A percentile compares a stretch with the other conserved stretches of the same genome.
phyloP scores from a whole-genome alignment of 2,888 invertebrate species.

The Phasia obesa region DNA sequence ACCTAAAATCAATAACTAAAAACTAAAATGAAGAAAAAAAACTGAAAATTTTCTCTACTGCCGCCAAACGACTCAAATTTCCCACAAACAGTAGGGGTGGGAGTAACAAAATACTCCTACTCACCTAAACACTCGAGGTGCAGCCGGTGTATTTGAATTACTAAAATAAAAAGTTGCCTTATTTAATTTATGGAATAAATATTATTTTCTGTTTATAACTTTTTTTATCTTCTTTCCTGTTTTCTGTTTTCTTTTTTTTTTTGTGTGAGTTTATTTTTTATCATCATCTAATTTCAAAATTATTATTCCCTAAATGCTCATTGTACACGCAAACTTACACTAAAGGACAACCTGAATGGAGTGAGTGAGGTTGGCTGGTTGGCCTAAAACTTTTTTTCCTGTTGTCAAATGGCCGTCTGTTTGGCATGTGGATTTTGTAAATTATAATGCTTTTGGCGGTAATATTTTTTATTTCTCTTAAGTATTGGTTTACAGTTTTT shows the following conservation, averaged over 20 bases:
- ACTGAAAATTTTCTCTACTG: too few relatives aligned
- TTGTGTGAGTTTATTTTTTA: constrained; percentile 2
- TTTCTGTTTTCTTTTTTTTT: too few relatives aligned
- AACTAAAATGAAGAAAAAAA: too few relatives aligned
- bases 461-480: constrained; percentile 49
- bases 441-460: constrained; percentile 58
- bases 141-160: too few relatives aligned
- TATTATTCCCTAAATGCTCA: constrained; percentile 69
- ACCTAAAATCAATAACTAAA: too few relatives aligned
- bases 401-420: constrained; percentile 24
- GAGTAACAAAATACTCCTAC: too few relatives aligned
- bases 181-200: too few relatives aligned
- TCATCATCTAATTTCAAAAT: constrained; percentile 37
- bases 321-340: constrained; percentile 56
- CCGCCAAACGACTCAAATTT: too few relatives aligned
- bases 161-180: too few relatives aligned
- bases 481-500: constrained; percentile 55
- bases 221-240: constrained; percentile 33
- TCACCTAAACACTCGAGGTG: too few relatives aligned
- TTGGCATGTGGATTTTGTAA: constrained; percentile 45
- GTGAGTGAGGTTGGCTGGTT: neutral
- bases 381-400: constrained; percentile 19
- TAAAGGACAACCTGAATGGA: constrained; percentile 25
- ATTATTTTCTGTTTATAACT: neutral
- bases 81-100: too few relatives aligned